Percentiles rank a stretch among this genome's conserved stretches.
These are phyloP conservation scores for Heliconius hermathena DNA, from an alignment of 1,140 invertebrate species.

Conservation along the genomic window DNA sequence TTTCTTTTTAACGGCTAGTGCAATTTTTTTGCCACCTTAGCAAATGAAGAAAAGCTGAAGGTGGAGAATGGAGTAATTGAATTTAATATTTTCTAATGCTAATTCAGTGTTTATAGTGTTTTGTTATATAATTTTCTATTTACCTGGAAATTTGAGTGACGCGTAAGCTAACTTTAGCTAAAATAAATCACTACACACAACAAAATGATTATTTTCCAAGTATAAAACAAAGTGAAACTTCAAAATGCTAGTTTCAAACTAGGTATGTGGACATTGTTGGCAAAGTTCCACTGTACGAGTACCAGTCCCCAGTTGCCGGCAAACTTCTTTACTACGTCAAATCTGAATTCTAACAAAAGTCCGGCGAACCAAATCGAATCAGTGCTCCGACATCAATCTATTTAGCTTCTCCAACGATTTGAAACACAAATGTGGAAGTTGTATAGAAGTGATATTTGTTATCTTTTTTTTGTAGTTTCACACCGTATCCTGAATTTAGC, in stretches of 20 bases:
- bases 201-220: background rate
- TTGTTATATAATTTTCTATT: too few relatives aligned
- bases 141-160: too few relatives aligned
- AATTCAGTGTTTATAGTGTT: too few relatives aligned
- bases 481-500: too few relatives aligned
- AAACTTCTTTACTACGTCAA: conserved; percentile 9
- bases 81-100: too few relatives aligned
- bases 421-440: background rate
- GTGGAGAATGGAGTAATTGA: too few relatives aligned
- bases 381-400: conserved; percentile 44
- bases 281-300: background rate
- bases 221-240: background rate
- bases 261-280: conserved; percentile 7
- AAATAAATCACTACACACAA: background rate
- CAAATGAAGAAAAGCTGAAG: too few relatives aligned
- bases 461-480: too few relatives aligned
- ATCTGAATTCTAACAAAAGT: conserved; percentile 14
- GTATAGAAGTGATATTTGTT: background rate
- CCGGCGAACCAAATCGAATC: conserved; percentile 34
- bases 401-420: conserved; percentile 31
- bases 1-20: too few relatives aligned
- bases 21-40: too few relatives aligned
- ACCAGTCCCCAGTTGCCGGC: background rate
- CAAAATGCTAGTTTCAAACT: conserved; percentile 1
- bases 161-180: too few relatives aligned